Base-by-base conservation (phyloP, 1,140 invertebrate species). In the Macrobrachium rosenbergii region DNA sequence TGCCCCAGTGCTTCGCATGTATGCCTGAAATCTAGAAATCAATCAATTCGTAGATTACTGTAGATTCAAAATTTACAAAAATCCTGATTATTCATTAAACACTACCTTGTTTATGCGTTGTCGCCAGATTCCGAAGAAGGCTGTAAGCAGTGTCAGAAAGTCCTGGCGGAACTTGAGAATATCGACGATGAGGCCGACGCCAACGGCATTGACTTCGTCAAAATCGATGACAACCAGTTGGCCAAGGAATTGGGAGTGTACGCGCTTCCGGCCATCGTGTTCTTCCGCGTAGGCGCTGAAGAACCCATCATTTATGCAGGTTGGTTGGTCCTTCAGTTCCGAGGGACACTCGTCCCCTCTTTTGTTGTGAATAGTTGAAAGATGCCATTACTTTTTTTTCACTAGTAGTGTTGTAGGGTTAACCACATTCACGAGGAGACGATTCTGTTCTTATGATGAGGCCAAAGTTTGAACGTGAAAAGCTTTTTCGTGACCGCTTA, bases 291-390 rank as follows among this genome's bases (percentile, higher is more conserved):
- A 90, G 95, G 95, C 5, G 95, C 95, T 0, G 97, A 97, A 90
- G 97, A 98, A 91, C 97, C 97, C 43, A 96, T 98, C 6, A 98
- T 98, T 90, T 98, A 97, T 92, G 97, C 97, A 91, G 97, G 96
- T 96, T 92, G 88, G 88, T 85, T 10, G 37, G n/a, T 11, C 14
- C 11, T 14, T 8, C 0, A 16, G 14, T 59, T 58, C 11, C 62
- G 8, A 5, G 14, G 52, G 23, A 21, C 14, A 10, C 3, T 63
- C 28, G 21, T n/a, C 59, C 60, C 7, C 16, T 78, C 19, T 78
- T 52, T 78, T 2, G 6, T 21, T 17, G 72, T 52, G 12, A 12
- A 52, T n/a, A 67, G 23, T 21, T 67, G 6, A 67, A n/a, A 67
- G 12, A 67, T 2, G 23, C 5, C 12, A 14, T 67, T 67, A 10